Base-by-base conservation (phyloP, 2,113 vertebrate species). In the Xiphophorus maculatus region DNA sequence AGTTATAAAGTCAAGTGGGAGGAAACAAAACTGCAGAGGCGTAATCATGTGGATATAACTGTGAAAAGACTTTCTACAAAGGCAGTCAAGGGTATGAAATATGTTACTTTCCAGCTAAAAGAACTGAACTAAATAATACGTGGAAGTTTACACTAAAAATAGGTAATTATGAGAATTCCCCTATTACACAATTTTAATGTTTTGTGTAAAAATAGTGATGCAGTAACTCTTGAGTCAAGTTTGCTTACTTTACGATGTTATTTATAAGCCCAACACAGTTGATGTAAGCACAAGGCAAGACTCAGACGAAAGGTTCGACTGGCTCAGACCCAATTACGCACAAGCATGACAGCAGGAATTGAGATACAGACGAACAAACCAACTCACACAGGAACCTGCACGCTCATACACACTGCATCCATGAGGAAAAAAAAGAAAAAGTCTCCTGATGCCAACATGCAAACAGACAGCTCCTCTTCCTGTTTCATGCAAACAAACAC, bases 221-320 rank as follows among this genome's bases (percentile, higher is more conserved):
- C 64, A 54, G 51, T 10, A 66, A 48, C 29, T 33, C 68, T 63
- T 63, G 17, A 19, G 77, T 63, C 13, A 28, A 65, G 71, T 83
- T 75, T 79, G 48, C 58, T 28, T 40, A 19, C 42, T 80, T 66
- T 61, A 73, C 10, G 29, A 37, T 19, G 61, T 60, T 74, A 63
- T 71, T 84, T 67, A 76, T 28, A 58, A 74, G 60, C 81, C 64
- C 70, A 76, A 82, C 71, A 65, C 3, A 65, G 77, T 79, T 87
- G 88, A 89, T 90, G 86, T 69, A 90, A 91, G 86, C 77, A 75
- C 67, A 37, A 86, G 73, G 84, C 82, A 89, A 87, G 74, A 76
- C 62, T 63, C 71, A 81, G 65, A 85, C 82, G 84, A 87, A 79
- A 80, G 76, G 35, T 65, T 78, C 15, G 11, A 62, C 76, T 83